Evolutionary conservation across 1,140 invertebrate species (phyloP), one percentile per base, ranked within the genome.

Genomic region (Sogatella furcifera): DNA sequence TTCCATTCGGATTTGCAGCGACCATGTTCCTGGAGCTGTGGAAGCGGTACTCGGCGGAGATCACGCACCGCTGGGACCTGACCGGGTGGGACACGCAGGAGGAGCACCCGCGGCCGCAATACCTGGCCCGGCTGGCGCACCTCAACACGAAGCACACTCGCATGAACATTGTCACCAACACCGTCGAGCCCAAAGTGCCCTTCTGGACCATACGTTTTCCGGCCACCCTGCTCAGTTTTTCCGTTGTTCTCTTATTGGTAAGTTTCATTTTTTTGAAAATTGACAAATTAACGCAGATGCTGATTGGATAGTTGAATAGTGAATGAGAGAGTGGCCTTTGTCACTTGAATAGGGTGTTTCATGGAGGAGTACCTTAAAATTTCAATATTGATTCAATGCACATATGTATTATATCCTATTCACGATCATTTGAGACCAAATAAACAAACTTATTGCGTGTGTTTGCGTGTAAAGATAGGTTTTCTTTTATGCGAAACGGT

Each of bases 11-110:
- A 19, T 49, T 46, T 49, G 21, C 65, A 88, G 89, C 85, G 24
- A 84, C 88, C 4, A 79, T 92, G 62, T 95, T 93, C 75, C 73
- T 96, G 65, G 95, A 98, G 77, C 77, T 96, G 62, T 98, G 95
- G 95, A 97, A 97, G 74, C 78, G 94, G 38, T 92, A 93, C 72
- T 89, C 90, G 0, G 87, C 89, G 0, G 86, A 90, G 75, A 92
- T 95, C 68, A 92, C 89, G 1, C 90, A 95, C 73, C 80, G 87
- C 43, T 95, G 92, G 92, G 92, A 92, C 74, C 77, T 95, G 54
- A 90, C 89, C 2, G 86, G 87, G 4, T 93, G 92, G 69, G 89
- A 92, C 76, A 77, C 85, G 42, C 83, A 90, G 68, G 86, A 92
- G 66, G 92, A 95, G 74, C 89, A 93, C 74, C 91, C 92, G 1